Percentiles rank a stretch among this genome's conserved stretches.
These are phyloP conservation scores for Thereva unica DNA, from an alignment of 2,888 invertebrate species.

Conservation along the genomic window DNA sequence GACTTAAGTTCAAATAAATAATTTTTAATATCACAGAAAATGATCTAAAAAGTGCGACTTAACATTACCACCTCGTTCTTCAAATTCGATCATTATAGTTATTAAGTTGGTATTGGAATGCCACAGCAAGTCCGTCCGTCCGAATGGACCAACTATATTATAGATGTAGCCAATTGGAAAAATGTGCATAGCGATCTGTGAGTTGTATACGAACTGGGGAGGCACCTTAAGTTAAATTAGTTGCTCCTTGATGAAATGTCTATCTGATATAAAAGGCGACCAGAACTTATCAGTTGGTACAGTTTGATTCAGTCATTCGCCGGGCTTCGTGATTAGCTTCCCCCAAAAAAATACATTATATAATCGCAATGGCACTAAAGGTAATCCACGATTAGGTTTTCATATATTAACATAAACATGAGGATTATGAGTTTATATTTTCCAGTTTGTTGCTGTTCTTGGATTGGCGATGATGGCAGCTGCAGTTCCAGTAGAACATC, in stretches of 20 bases:
- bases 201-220: no score
- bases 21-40: constrained; percentile 27
- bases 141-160: not conserved
- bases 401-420: not conserved
- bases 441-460: constrained; percentile 15
- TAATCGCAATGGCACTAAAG: constrained; percentile 23
- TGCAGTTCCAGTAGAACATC: constrained; percentile 16
- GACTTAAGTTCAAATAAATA: constrained; percentile 8
- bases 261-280: constrained; percentile 25
- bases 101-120: no score
- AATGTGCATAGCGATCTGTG: constrained; percentile 16
- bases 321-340: not conserved
- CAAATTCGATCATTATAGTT: no score
- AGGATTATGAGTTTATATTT: not conserved
- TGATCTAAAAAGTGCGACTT: constrained; percentile 3
- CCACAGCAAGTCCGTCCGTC: no score
- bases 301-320: constrained; percentile 21
- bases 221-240: not conserved
- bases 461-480: constrained; percentile 2
- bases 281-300: constrained; percentile 14
- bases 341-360: not conserved
- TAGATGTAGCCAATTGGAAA: constrained; percentile 28
- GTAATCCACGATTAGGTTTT: not conserved
- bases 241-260: constrained; percentile 18
- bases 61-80: no score